Evolutionary conservation across 1,140 invertebrate species (phyloP).

Genomic region (Nilaparvata lugens): DNA sequence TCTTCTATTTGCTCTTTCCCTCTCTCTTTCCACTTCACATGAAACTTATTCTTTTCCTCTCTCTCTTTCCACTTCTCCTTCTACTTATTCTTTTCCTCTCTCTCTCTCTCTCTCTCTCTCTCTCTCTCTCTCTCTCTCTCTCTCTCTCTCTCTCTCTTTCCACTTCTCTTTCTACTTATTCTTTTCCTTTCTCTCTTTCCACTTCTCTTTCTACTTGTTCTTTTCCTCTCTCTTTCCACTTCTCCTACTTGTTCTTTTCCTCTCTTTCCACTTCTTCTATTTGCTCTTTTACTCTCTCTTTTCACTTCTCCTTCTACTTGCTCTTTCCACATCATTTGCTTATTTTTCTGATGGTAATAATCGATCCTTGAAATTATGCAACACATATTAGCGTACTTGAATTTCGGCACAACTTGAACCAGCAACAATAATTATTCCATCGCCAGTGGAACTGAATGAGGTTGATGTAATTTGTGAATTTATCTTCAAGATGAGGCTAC

Average conservation of each 20-base stretch:
- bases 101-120: slow-evolving; percentile 1
- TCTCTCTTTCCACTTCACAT: neutral
- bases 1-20: neutral
- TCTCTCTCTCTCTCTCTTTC: slow-evolving; percentile 1
- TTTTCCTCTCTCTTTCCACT: neutral
- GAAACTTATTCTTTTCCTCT: neutral
- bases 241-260: neutral
- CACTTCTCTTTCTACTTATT: neutral
- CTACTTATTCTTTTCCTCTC: neutral
- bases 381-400: too few species aligned
- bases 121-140: neutral
- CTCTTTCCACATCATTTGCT: neutral
- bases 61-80: neutral
- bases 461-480: too few species aligned
- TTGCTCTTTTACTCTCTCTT: too few species aligned
- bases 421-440: too few species aligned
- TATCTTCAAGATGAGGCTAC: too few species aligned
- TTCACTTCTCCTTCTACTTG: neutral
- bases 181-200: neutral
- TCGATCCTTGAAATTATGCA: too few species aligned
- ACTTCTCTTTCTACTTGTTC: neutral
- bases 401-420: too few species aligned
- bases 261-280: neutral
- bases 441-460: too few species aligned
- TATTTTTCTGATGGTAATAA: neutral